Conservation (phyloP, 2,888 invertebrate species). For the Napeogenes inachia region DNA sequence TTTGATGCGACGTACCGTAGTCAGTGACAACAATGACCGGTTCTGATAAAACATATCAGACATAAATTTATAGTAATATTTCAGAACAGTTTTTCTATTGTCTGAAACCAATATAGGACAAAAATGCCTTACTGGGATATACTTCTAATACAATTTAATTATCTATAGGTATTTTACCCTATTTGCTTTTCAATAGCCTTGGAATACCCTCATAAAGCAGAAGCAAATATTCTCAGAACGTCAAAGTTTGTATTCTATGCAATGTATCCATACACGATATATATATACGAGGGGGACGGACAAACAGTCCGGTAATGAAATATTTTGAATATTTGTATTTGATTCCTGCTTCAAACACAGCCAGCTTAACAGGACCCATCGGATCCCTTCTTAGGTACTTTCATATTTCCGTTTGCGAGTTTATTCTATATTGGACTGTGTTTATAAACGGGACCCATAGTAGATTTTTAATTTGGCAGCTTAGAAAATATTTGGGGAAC, state of each 20-base stretch:
- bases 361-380: conserved; percentile 40
- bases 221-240: conserved; percentile 22
- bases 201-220: neutral
- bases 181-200: too few species aligned
- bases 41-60: conserved; percentile 29
- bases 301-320: conserved; percentile 60
- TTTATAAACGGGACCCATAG: conserved; percentile 32
- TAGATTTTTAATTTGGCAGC: conserved; percentile 57
- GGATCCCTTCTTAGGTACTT: conserved; percentile 9
- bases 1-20: conserved; percentile 39
- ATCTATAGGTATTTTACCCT: neutral
- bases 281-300: conserved; percentile 48
- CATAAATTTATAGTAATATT: conserved; percentile 16
- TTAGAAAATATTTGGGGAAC: conserved; percentile 51
- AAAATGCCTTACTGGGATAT: neutral
- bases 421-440: conserved; percentile 38
- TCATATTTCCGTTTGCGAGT: conserved; percentile 16
- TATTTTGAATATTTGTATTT: conserved; percentile 70
- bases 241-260: conserved; percentile 28
- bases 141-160: neutral
- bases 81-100: neutral
- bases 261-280: conserved; percentile 11
- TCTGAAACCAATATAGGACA: neutral
- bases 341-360: conserved; percentile 45
- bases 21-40: conserved; percentile 38